Evolutionary conservation across 2,888 invertebrate genomes (phyloP).

Genomic region (Patella ulyssiponensis): DNA sequence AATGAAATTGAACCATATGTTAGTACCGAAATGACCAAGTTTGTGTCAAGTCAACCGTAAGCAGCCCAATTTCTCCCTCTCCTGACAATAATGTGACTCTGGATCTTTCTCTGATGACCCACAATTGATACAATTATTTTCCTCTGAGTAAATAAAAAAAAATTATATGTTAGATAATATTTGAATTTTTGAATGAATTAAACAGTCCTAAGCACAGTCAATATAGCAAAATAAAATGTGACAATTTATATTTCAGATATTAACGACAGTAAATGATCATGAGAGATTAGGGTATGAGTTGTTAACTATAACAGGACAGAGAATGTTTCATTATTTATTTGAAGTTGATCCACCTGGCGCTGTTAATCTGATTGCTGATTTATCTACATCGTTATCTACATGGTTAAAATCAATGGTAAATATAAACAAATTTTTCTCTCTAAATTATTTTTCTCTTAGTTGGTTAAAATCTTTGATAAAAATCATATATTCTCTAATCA

Average conservation of each 20-base stretch:
- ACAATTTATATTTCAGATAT: conserved; percentile 73
- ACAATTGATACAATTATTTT: no score
- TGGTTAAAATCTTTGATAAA: no score
- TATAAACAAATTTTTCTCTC: background rate
- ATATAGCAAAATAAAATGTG: background rate
- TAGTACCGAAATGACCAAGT: no score
- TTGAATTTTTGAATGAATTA: background rate
- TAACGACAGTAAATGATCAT: conserved; percentile 80
- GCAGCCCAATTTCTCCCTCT: no score
- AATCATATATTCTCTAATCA: no score
- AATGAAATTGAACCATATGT: no score
- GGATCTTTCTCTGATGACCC: no score
- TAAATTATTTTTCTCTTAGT: no score
- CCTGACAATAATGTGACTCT: no score
- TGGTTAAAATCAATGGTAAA: conserved; percentile 80
- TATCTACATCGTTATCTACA: conserved; percentile 83
- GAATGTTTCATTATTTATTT: conserved; percentile 78
- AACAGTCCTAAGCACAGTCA: background rate
- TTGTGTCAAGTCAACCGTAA: no score
- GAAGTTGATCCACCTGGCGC: conserved; percentile 71
- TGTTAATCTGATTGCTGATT: conserved; percentile 81
- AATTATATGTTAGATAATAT: no score
- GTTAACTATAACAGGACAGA: conserved; percentile 85
- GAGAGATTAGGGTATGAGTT: conserved; percentile 81
- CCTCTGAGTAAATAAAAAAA: no score